Base-by-base conservation (phyloP, 1,140 invertebrate species). In the Neotoxoptera formosana region DNA sequence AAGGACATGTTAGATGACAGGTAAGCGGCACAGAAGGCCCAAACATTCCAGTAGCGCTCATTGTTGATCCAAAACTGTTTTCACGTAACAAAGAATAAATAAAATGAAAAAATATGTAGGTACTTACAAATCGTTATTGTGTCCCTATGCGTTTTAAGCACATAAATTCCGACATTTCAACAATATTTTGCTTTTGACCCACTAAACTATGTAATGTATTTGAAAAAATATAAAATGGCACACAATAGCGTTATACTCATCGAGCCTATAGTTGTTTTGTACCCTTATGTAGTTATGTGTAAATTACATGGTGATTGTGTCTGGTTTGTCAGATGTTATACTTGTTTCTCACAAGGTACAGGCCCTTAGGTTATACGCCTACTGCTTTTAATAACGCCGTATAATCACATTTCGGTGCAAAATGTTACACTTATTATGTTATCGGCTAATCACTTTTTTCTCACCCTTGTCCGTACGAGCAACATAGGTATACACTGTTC, bases 1-100 rank as follows among this genome's bases (percentile, higher is more conserved):
- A 92, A 92, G n/a, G 67, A 92, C 90, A 92, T 83, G 67, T 83
- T 34, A 76, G 90, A 92, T 81, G 90, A 92, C 90, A 92, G 90
- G 90, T 92, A 83, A 83, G 48, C 90, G 60, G 60, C 41, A 47
- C 36, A 30, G 41, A 48, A 25, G 47, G 20, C 90, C 47, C 47
- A 91, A 83, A 92, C 90, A 92, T 92, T 92, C 90, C 45, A 83
- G 90, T 92, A 83, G 67, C 89, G 45, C 6, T 90, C 56, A 90
- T 90, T 92, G 60, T 83, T 83, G 30, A 25, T 92, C 45, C 11
- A n/a, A 67, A 90, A 67, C 67, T n/a, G 8, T 67, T 90, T 90
- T 67, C 89, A n/a, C 56, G 25, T 51, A 30, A 67, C 36, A 41
- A 45, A 67, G 56, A 90, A 60, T 67, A n/a, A 90, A 90, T 41